Evolutionary conservation across 2,113 vertebrate genomes (phyloP).

Genomic region (Anolis carolinensis): DNA sequence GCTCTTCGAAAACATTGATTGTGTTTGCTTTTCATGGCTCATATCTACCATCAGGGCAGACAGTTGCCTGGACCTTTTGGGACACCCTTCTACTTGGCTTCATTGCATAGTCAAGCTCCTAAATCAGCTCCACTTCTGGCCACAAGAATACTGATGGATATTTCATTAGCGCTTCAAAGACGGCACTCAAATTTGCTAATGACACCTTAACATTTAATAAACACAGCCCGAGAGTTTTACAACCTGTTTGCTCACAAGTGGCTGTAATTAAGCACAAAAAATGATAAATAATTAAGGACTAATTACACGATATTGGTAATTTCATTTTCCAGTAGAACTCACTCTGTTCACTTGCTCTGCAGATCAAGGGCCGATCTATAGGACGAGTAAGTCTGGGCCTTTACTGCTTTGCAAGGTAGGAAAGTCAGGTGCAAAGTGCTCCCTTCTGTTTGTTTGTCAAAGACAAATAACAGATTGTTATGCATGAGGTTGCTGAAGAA

Average conservation of each 20-base stretch:
- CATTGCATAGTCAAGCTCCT: background rate
- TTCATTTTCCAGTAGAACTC: slow-evolving; percentile 71
- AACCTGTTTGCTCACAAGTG: slow-evolving; percentile 81
- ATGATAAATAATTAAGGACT: slow-evolving; percentile 85
- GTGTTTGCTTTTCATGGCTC: too few relatives aligned
- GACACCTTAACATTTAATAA: slow-evolving; percentile 77
- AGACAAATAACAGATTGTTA: slow-evolving; percentile 42
- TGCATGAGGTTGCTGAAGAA: slow-evolving; percentile 52
- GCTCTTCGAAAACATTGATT: too few relatives aligned
- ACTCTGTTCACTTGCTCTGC: slow-evolving; percentile 65
- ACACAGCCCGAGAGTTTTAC: slow-evolving; percentile 80
- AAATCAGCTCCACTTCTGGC: slow-evolving; percentile 34
- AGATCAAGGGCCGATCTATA: slow-evolving; percentile 44
- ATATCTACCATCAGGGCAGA: too few relatives aligned
- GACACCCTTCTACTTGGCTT: background rate
- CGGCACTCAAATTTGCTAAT: slow-evolving; percentile 65
- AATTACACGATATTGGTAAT: slow-evolving; percentile 80
- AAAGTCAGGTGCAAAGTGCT: slow-evolving; percentile 62
- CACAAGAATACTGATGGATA: slow-evolving; percentile 59
- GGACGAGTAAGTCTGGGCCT: slow-evolving; percentile 34
- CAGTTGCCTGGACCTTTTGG: background rate
- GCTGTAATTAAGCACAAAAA: slow-evolving; percentile 81
- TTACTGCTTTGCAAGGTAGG: slow-evolving; percentile 51
- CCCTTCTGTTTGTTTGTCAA: slow-evolving; percentile 64
- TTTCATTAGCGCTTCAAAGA: slow-evolving; percentile 68